These are phyloP conservation scores for Tupaia tana DNA, from an alignment of 2,113 vertebrate species.

Conservation along the genomic window DNA sequence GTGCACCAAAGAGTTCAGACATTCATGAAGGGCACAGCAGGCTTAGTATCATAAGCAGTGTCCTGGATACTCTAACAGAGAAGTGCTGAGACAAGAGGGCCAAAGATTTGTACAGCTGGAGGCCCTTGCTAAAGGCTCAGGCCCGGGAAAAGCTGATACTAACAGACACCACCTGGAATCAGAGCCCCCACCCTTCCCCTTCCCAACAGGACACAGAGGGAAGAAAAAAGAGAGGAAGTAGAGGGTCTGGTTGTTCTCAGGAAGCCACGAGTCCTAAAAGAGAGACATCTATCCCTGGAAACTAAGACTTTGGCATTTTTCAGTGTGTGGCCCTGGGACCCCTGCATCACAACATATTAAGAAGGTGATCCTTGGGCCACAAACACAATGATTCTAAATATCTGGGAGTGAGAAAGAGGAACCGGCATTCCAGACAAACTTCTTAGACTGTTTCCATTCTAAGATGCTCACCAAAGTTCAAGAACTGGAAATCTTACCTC, in stretches of 20 bases:
- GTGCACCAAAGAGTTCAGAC: not conserved
- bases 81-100: not conserved
- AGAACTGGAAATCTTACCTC: not conserved
- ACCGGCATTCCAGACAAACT: not conserved
- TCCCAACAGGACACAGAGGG: not conserved
- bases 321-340: not conserved
- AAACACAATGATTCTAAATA: not conserved
- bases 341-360: not conserved
- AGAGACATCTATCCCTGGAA: not conserved
- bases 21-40: not conserved
- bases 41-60: not conserved
- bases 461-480: not conserved
- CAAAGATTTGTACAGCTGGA: conserved; percentile 18
- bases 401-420: not conserved
- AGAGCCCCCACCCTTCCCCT: not conserved
- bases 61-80: not conserved
- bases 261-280: not conserved
- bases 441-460: not conserved
- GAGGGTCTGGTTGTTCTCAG: conserved; percentile 48
- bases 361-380: not conserved
- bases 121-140: not conserved
- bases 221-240: conserved; percentile 51
- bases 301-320: not conserved
- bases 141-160: not conserved
- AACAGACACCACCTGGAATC: conserved; percentile 51